A percentile compares a stretch with the other conserved stretches of the same genome.
phyloP scores from a whole-genome alignment of 35 echinoderm and acorn worm species.

The Stichopus chloronotus region DNA sequence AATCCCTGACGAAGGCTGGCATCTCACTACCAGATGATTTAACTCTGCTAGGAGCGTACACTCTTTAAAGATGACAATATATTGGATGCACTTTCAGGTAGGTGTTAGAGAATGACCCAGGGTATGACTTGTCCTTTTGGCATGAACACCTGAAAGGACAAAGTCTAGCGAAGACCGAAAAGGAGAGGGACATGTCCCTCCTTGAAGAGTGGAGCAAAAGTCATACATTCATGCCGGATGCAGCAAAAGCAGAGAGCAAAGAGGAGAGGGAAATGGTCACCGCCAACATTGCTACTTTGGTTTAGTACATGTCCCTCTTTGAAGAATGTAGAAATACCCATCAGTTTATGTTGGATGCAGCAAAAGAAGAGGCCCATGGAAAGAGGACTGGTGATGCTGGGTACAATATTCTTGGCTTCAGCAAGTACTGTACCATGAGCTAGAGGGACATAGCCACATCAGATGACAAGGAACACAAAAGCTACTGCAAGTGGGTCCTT shows the following conservation, averaged over 20 bases:
- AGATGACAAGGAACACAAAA: neutral
- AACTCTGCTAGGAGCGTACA: neutral
- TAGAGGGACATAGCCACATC: neutral
- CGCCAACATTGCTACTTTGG: neutral
- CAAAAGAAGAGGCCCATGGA: neutral
- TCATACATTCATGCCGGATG: too few species aligned
- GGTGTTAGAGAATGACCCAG: slow-evolving; percentile 10
- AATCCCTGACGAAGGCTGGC: neutral
- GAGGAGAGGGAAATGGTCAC: neutral
- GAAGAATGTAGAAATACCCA: neutral
- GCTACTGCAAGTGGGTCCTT: slow-evolving; percentile 13
- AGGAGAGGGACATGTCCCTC: too few species aligned
- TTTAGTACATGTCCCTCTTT: neutral
- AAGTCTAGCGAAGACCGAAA: slow-evolving; percentile 6
- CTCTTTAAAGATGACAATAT: slow-evolving; percentile 22
- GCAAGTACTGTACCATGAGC: neutral
- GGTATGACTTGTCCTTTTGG: slow-evolving; percentile 15
- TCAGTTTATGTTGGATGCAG: neutral
- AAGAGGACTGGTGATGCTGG: slow-evolving; percentile 8
- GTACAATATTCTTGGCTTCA: neutral
- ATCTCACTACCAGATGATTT: neutral
- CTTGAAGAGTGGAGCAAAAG: too few species aligned
- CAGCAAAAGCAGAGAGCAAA: too few species aligned
- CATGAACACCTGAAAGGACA: neutral
- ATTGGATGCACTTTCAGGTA: neutral